phyloP scores from a whole-genome alignment of 92 coral and sea anemone species.

The Metridium senile region DNA sequence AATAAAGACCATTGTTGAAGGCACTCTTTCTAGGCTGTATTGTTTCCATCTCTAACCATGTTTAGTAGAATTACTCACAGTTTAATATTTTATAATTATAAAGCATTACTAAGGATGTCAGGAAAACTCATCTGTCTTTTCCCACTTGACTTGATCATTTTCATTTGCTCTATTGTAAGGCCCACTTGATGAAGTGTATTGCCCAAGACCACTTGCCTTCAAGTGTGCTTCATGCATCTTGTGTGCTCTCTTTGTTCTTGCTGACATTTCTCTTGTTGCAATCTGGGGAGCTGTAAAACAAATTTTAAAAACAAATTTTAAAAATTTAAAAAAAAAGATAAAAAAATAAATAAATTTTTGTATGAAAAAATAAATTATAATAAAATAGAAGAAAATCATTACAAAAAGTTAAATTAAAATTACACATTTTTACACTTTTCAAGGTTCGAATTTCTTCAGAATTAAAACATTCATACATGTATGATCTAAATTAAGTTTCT shows the following conservation, averaged over 20 bases:
- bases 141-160: conserved; percentile 50
- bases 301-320: no score
- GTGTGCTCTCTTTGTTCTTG: conserved; percentile 80
- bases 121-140: conserved; percentile 29
- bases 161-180: conserved; percentile 34
- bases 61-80: not conserved
- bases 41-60: not conserved
- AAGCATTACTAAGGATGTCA: not conserved
- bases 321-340: no score
- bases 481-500: no score
- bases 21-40: no score
- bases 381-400: no score
- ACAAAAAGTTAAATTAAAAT: no score
- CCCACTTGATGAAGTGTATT: conserved; percentile 50
- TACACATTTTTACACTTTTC: no score
- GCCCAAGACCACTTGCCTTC: conserved; percentile 79
- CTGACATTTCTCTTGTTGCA: conserved; percentile 81
- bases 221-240: conserved; percentile 76
- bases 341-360: no score
- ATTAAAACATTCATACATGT: no score
- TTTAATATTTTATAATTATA: not conserved
- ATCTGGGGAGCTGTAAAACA: conserved; percentile 85
- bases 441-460: no score
- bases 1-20: no score
- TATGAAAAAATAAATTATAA: no score